Base-by-base conservation (phyloP, 2,113 vertebrate genomes). In the Dromas ardeola region DNA sequence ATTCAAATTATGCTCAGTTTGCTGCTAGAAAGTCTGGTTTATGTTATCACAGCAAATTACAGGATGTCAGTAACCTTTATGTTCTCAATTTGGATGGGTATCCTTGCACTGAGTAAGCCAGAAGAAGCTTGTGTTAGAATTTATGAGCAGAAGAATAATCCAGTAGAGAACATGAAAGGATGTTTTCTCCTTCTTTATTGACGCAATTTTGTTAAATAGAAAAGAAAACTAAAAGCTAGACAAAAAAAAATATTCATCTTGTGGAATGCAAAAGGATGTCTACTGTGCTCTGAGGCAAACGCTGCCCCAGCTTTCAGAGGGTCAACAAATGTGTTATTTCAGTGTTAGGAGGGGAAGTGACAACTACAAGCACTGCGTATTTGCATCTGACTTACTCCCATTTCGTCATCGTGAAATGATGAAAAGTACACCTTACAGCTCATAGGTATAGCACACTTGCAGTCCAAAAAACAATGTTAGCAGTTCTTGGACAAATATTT, bases 31-130 rank as follows among this genome's bases (percentile, higher is more conserved):
- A 71, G 32, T 65, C 65, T 87, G 36, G 36, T 81, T 94, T 95
- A 81, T 91, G 52, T 92, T 94, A 52, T 49, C 49, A 69, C 77
- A 66, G 82, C 36, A 84, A 95, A 93, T 88, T 89, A 92, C 61
- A 92, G 61, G 32, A 87, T 95, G 62, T 72, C 34, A 26, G 49
- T 84, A 94, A 92, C 92, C 86, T 95, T 81, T 81, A 86, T 91
- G 22, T 69, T 91, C 65, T 76, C 61, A 77, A 4, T 94, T 93
- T 95, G 59, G 38, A 70, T 63, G 67, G 53, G 77, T 92, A 79
- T 65, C 56, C 40, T 92, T 89, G 32, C 29, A 65, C 47, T 32
- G 72, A 92, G 90, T 62, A 89, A 93, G 45, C 30, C 53, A 91
- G 45, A 85, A 92, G 25, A 36, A 95, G 49, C 5, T 89, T 21